Percentiles rank a stretch among this genome's conserved stretches.
Conservation (phyloP, 2,888 invertebrate species). For the Lasioglossum villosulum region DNA sequence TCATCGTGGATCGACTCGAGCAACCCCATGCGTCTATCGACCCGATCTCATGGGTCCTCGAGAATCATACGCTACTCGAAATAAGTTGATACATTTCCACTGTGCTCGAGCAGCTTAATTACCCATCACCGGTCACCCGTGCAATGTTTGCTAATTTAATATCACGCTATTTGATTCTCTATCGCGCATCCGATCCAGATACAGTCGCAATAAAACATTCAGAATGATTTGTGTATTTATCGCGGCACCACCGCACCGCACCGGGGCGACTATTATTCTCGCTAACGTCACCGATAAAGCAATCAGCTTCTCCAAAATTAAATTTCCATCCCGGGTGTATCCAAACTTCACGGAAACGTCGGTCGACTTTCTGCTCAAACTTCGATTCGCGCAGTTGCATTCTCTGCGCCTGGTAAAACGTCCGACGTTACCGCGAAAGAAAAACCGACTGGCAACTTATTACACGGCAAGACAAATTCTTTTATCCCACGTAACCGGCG, state of each 20-base stretch:
- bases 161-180: neutral
- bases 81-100: neutral
- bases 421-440: no score
- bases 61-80: neutral
- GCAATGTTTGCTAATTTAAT: neutral
- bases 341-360: neutral
- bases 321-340: neutral
- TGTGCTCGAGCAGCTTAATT: neutral
- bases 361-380: neutral
- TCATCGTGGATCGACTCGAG: neutral
- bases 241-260: neutral
- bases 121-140: neutral
- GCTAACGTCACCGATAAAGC: constrained; percentile 6
- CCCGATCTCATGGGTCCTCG: neutral
- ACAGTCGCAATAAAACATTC: constrained; percentile 13
- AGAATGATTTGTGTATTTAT: constrained; percentile 12
- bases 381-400: neutral
- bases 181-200: neutral
- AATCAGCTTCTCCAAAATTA: constrained; percentile 3
- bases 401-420: neutral
- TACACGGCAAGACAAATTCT: constrained; percentile 42
- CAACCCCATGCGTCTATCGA: neutral
- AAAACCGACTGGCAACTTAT: constrained; percentile 15
- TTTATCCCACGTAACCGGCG: constrained; percentile 26
- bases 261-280: neutral